Conservation (phyloP, 2,888 invertebrate species). For the Lasioglossum vierecki region DNA sequence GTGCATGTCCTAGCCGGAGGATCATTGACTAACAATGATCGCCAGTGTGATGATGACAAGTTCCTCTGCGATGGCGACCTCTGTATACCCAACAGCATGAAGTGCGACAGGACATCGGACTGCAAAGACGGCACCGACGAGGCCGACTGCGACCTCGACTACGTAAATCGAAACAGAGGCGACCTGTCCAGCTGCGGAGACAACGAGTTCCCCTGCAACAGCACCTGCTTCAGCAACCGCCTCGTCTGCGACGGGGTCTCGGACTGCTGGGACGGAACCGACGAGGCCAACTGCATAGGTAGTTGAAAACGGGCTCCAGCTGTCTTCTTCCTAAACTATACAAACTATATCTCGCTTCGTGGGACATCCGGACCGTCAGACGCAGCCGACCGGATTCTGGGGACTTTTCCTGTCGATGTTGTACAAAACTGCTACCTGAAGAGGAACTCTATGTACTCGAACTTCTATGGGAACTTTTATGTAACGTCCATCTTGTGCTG, state of each 20-base stretch:
- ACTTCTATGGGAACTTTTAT: slow-evolving; percentile 9
- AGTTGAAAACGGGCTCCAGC: slow-evolving; percentile 33
- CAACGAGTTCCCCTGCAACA: slow-evolving; percentile 83
- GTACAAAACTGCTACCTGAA: slow-evolving; percentile 29
- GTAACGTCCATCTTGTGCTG: slow-evolving; percentile 45
- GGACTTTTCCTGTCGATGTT: neutral
- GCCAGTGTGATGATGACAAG: slow-evolving; percentile 42
- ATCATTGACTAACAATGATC: neutral
- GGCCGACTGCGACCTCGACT: slow-evolving; percentile 84
- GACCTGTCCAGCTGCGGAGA: slow-evolving; percentile 13
- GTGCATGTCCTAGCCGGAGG: neutral
- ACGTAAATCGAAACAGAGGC: neutral
- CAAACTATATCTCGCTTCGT: slow-evolving; percentile 39
- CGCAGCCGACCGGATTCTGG: neutral
- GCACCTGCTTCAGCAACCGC: slow-evolving; percentile 84
- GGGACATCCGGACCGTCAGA: slow-evolving; percentile 17
- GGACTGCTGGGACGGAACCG: slow-evolving; percentile 87
- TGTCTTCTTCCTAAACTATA: slow-evolving; percentile 16
- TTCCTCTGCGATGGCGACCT: slow-evolving; percentile 78
- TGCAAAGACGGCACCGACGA: slow-evolving; percentile 88
- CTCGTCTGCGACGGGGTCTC: slow-evolving; percentile 85
- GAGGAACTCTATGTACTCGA: slow-evolving; percentile 14
- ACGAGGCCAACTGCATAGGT: slow-evolving; percentile 85
- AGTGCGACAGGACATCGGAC: slow-evolving; percentile 87
- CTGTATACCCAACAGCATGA: slow-evolving; percentile 85